Base-by-base conservation (phyloP, 92 coral and sea anemone genomes). In the Palythoa caribaeorum region DNA sequence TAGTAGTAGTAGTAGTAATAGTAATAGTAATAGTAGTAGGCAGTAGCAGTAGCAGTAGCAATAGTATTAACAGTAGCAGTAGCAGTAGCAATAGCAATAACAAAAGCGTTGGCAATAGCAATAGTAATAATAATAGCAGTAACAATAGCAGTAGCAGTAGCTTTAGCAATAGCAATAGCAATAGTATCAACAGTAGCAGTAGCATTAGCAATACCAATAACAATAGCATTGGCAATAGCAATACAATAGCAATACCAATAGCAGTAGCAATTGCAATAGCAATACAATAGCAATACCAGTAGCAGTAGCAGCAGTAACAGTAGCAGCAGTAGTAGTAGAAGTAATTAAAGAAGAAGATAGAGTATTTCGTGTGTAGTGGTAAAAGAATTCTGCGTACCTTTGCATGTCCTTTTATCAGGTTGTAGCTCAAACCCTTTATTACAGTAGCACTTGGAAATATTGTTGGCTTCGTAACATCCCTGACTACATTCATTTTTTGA, bases 381-480 rank as follows among this genome's bases (percentile, higher is more conserved):
- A 68, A 38, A 1, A 7, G 38, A 20, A 8, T 3, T 13, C 1
- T 5, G 19, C 38, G 7, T 72, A 91, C 94, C 94, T 38, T 38
- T 66, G 60, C 94, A 91, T 2, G 90, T 66, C 63, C 79, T 79
- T 36, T 74, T 38, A 48, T 91, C 92, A 1, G 16, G 65, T 28
- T 77, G 66, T 38, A 91, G 71, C 39, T 89, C 62, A 72, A 73
- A 91, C 6, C 94, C 94, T 66, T 89, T 91, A 50, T 72, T 77
- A 52, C 94, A 91, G 52, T 88, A 89, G 69, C 94, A 91, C 68
- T 39, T 84, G 12, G 90, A 79, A 2, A 68, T 44, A 13, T 90
- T 91, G 17, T 73, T 87, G 11, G 71, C 92, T 78, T 36, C 38
- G 68, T 38, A 37, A 65, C 94, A 91, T 68, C 87, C 90, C 9